Conservation (phyloP, 2,113 vertebrate species). For the Pitta sordida region DNA sequence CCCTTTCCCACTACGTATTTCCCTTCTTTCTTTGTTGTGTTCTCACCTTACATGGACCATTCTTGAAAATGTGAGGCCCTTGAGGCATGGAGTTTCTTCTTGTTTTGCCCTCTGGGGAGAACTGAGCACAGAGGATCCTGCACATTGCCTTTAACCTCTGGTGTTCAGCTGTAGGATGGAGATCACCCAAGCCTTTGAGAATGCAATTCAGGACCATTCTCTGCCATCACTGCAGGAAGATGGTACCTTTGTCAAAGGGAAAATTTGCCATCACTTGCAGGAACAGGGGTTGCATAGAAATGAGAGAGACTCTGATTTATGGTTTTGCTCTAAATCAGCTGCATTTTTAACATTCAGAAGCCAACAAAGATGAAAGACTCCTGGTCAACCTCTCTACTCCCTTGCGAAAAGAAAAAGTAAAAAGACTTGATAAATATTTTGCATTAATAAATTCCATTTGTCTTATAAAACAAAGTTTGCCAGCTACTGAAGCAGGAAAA, state of each 20-base stretch:
- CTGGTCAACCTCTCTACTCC: constrained; percentile 22
- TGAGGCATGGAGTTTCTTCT: background rate
- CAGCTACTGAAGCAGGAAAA: constrained; percentile 73
- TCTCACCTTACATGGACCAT: background rate
- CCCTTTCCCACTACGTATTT: background rate
- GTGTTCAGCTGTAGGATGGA: background rate
- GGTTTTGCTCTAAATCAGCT: constrained; percentile 10
- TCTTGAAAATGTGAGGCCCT: background rate
- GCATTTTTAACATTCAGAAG: constrained; percentile 44
- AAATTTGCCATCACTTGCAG: background rate
- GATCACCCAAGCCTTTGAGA: background rate
- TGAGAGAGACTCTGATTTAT: background rate
- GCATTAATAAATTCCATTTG: constrained; percentile 79
- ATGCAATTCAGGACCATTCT: background rate
- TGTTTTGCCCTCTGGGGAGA: background rate
- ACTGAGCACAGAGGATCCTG: background rate
- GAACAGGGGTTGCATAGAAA: background rate
- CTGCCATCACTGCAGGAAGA: background rate
- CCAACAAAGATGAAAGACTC: constrained; percentile 52
- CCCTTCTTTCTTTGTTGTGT: background rate
- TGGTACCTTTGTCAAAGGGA: background rate
- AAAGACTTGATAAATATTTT: constrained; percentile 73
- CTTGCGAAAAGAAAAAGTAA: constrained; percentile 14
- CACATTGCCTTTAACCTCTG: background rate
- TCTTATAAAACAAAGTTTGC: constrained; percentile 68